Percentiles rank a stretch among this genome's conserved stretches.
Conservation (phyloP, 2,113 vertebrate species). For the Microcebus tavaratra region DNA sequence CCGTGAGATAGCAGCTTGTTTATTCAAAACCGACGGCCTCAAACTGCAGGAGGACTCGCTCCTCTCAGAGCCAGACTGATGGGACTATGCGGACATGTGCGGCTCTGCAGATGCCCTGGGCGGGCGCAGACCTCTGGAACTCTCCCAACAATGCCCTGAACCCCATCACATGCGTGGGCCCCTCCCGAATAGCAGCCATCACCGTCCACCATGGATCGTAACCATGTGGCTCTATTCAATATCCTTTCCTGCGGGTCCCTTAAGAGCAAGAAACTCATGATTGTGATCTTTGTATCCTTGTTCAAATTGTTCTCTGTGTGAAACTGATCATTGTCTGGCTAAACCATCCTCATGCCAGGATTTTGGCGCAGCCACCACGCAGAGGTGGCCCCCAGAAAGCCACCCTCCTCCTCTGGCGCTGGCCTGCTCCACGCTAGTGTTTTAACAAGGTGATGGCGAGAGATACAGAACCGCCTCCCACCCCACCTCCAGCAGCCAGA, state of each 20-base stretch:
- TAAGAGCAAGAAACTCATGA: not conserved
- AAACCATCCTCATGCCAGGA: not conserved
- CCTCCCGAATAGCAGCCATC: no score
- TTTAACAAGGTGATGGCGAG: not conserved
- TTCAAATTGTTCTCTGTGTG: not conserved
- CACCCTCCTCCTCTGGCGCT: not conserved
- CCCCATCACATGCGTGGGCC: no score
- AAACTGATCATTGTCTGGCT: not conserved
- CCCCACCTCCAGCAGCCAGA: not conserved
- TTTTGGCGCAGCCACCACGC: not conserved
- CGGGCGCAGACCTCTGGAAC: not conserved
- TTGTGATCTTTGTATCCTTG: not conserved
- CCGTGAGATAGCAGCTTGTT: not conserved
- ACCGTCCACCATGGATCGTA: no score
- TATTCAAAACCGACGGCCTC: not conserved
- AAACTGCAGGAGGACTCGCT: no score
- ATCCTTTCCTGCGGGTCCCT: not conserved
- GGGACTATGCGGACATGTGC: no score
- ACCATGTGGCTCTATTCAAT: not conserved
- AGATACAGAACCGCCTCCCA: not conserved
- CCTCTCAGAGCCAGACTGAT: not conserved
- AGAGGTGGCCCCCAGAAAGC: not conserved
- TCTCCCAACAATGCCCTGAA: not conserved
- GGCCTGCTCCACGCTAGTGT: not conserved
- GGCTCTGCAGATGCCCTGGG: not conserved